Conservation (phyloP, 2,797 vertebrate genomes). For the Myioborus miniatus region DNA sequence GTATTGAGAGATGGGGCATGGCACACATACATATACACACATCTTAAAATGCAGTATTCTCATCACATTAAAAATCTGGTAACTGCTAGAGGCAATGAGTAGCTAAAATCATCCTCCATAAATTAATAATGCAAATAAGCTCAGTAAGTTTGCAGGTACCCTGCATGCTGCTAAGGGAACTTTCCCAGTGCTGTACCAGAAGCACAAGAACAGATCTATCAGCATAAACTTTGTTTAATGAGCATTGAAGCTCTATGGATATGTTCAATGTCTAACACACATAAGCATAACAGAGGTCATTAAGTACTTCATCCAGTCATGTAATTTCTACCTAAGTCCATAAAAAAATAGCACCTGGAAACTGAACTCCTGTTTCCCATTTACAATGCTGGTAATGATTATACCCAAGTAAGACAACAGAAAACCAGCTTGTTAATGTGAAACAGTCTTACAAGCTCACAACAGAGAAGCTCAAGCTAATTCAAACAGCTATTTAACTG, state of each 20-base stretch:
- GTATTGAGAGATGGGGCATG: not conserved
- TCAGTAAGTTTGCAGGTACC: not conserved
- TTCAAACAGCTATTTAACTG: not conserved
- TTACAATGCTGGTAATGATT: not conserved
- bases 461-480: not conserved
- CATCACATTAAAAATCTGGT: not conserved
- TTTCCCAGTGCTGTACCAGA: not conserved
- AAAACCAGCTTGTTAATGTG: not conserved
- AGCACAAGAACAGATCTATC: not conserved
- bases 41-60: not conserved
- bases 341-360: not conserved
- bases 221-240: not conserved
- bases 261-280: not conserved
- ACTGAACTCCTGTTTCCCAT: not conserved
- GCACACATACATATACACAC: accelerated
- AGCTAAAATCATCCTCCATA: not conserved
- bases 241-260: not conserved
- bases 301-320: not conserved
- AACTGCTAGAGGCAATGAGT: not conserved
- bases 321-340: not conserved
- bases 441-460: not conserved
- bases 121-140: not conserved
- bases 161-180: not conserved
- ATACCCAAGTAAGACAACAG: not conserved
- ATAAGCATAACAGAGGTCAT: not conserved